Base-by-base conservation (phyloP, 2,113 vertebrate genomes). In the Ascaphus truei region DNA sequence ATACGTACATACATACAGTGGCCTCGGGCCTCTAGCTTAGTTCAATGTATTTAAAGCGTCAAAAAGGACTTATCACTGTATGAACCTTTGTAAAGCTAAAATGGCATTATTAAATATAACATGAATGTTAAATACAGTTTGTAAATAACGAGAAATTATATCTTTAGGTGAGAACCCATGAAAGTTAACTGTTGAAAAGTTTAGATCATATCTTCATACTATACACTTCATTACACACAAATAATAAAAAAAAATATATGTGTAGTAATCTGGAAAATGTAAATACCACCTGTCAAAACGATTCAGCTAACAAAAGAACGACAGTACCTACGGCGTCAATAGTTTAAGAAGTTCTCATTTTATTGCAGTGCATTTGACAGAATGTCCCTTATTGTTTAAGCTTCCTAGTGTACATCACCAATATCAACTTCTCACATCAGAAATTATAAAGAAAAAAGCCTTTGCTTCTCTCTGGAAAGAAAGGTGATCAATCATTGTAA, bases 401-500 rank as follows among this genome's bases (percentile, higher is more conserved):
- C 13, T 45, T 18, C 51, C 36, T 43, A n/a, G n/a, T n/a, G n/a
- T n/a, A 52, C 56, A 58, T 36, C 52, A 57, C 37, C 27, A 56
- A 31, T 45, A 67, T 68, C 22, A 48, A 34, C 41, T 20, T 12
- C 12, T 7, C 15, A 65, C 15, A 68, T 48, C 29, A 67, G 39
- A 55, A 66, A 66, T 45, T 41, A 22, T 45, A 31, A 58, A 58
- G 29, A 56, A 58, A 68, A 20, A 33, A 59, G 13, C 8, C 31
- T 27, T 47, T 43, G 26, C 13, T 58, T 59, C 53, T 55, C 34
- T 58, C 50, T 67, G 34, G 27, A 39, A 45, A 67, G 27, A 67
- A 57, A 45, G 48, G 31, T 39, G 50, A 67, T 67, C 37, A 67
- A 67, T 67, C 53, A 68, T 58, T 37, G 48, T 22, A 68, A 29